Conservation (phyloP, 2,888 invertebrate genomes). For the Amphipyra berbera region DNA sequence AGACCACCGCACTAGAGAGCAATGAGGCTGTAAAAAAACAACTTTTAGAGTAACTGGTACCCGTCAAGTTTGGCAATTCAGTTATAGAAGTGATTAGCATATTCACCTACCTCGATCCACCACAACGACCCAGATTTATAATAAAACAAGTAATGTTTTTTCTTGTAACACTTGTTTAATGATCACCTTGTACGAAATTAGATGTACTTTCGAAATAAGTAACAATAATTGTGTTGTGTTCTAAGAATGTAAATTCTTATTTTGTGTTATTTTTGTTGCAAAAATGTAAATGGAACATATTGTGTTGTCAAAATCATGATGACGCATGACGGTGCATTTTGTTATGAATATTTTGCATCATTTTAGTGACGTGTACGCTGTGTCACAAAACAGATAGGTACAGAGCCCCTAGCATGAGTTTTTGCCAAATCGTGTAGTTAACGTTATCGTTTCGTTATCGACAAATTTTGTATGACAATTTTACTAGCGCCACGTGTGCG, state of each 20-base stretch:
- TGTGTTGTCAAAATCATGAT: slow-evolving; percentile 6
- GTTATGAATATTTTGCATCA: slow-evolving; percentile 1
- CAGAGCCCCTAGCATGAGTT: too few relatives aligned
- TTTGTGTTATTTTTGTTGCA: slow-evolving; percentile 10
- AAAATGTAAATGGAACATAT: slow-evolving; percentile 15
- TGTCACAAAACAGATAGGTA: too few relatives aligned
- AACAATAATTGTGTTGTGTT: slow-evolving; percentile 3
- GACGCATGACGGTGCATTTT: slow-evolving; percentile 19
- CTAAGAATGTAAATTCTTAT: slow-evolving; percentile 1
- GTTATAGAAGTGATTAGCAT: background rate
- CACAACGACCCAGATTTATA: slow-evolving; percentile 18
- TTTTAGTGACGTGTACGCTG: too few relatives aligned
- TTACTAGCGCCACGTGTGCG: too few relatives aligned
- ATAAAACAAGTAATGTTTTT: slow-evolving; percentile 10
- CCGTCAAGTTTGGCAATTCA: background rate
- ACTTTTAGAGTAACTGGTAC: too few relatives aligned
- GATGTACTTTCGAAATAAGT: slow-evolving; percentile 16
- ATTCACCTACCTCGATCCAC: background rate
- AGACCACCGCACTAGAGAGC: too few relatives aligned
- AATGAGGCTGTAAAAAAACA: too few relatives aligned
- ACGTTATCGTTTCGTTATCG: too few relatives aligned
- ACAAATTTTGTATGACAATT: too few relatives aligned
- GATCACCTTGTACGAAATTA: slow-evolving; percentile 25
- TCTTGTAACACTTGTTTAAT: slow-evolving; percentile 15
- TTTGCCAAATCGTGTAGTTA: too few relatives aligned